These are phyloP conservation scores for Urocolius indicus DNA, from an alignment of 2,113 vertebrate species.

Conservation along the genomic window DNA sequence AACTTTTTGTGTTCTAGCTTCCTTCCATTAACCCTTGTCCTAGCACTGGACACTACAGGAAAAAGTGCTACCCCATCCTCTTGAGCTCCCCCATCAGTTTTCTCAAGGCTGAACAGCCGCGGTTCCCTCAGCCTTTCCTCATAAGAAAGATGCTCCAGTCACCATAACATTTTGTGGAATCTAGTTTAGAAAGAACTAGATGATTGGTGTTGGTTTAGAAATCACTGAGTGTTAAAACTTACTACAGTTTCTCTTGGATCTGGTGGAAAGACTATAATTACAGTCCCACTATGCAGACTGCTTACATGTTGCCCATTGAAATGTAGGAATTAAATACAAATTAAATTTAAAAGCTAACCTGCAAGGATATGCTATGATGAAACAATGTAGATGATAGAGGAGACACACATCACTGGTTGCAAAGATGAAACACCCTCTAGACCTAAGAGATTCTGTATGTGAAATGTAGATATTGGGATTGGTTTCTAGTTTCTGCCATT, in stretches of 20 bases:
- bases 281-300: not conserved
- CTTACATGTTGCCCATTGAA: not conserved
- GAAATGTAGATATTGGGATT: not conserved
- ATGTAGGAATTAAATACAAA: not conserved
- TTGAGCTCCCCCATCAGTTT: too few species aligned
- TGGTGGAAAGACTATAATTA: not conserved
- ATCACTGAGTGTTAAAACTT: not conserved
- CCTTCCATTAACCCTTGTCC: too few species aligned
- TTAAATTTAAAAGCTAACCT: not conserved
- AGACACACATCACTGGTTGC: not conserved
- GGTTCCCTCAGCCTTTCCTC: too few species aligned
- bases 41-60: too few species aligned
- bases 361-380: not conserved
- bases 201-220: not conserved
- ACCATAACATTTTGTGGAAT: not conserved
- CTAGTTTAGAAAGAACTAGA: not conserved
- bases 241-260: not conserved
- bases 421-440: not conserved
- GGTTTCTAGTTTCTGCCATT: not conserved
- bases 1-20: too few species aligned
- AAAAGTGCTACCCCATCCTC: too few species aligned
- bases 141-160: too few species aligned
- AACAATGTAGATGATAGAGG: not conserved
- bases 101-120: too few species aligned
- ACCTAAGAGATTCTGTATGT: not conserved